Conservation (phyloP, 2,888 invertebrate genomes). For the Imbricaverruca yamaguchii region DNA sequence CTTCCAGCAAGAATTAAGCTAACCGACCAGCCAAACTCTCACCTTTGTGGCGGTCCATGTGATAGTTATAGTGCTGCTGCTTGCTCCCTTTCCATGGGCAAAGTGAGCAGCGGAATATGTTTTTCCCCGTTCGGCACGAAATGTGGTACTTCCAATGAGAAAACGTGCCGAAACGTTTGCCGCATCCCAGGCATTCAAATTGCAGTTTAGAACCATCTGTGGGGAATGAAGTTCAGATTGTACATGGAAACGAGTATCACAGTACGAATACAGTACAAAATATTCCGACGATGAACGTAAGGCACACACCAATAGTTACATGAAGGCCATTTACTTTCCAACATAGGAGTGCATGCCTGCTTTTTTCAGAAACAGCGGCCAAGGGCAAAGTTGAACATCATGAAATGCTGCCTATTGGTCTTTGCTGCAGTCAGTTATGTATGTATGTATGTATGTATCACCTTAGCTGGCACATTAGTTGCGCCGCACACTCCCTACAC, state of each 20-base stretch:
- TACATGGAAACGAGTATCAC: too few relatives aligned
- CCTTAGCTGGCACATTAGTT: too few relatives aligned
- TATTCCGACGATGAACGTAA: too few relatives aligned
- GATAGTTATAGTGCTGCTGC: neutral
- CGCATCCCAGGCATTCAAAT: neutral
- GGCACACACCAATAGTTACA: too few relatives aligned
- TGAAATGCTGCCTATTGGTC: neutral
- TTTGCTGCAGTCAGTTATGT: neutral
- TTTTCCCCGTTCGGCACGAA: neutral
- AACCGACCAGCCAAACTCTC: too few relatives aligned
- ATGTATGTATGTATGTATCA: too few relatives aligned
- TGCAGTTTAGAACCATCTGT: neutral
- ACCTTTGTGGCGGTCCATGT: slow-evolving; percentile 8
- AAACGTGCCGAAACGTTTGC: neutral
- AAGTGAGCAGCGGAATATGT: neutral
- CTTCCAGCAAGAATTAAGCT: too few relatives aligned
- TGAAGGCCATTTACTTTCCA: neutral
- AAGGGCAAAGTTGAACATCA: too few relatives aligned
- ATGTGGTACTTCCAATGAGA: slow-evolving; percentile 15
- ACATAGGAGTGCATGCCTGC: neutral
- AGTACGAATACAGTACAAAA: too few relatives aligned
- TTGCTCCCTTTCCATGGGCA: neutral
- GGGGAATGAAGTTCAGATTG: too few relatives aligned
- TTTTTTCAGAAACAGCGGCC: too few relatives aligned
- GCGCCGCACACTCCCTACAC: too few relatives aligned